phyloP scores from a whole-genome alignment of 2,113 vertebrate species.

The Cygnus atratus region DNA sequence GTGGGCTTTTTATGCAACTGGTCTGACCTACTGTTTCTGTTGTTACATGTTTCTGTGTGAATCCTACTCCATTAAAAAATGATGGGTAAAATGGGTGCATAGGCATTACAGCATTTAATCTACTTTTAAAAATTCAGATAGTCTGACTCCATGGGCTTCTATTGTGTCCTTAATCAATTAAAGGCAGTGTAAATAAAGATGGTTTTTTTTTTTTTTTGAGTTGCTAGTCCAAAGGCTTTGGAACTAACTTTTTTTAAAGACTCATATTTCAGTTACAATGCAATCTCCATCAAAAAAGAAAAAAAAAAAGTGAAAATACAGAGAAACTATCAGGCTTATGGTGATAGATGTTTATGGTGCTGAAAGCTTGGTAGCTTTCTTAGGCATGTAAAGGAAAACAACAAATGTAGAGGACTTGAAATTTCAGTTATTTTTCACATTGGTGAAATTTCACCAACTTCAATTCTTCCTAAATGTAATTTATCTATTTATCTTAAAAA shows the following conservation, averaged over 20 bases:
- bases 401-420: not conserved
- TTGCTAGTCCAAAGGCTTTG: not conserved
- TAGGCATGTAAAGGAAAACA: not conserved
- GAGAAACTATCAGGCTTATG: not conserved
- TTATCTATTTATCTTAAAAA: not conserved
- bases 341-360: not conserved
- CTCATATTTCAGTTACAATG: not conserved
- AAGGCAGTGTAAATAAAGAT: not conserved
- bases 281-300: not conserved
- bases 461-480: not conserved
- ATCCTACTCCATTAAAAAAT: not conserved
- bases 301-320: not conserved
- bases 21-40: not conserved
- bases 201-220: not conserved
- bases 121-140: not conserved
- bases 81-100: not conserved
- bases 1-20: not conserved
- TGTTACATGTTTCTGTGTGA: rapidly evolving
- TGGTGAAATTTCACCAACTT: not conserved
- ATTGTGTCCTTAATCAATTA: not conserved
- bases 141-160: not conserved
- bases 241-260: not conserved
- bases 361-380: not conserved
- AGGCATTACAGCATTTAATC: not conserved
- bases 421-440: not conserved